phyloP scores from a whole-genome alignment of 35 echinoderm and acorn worm species.

The Holothuria glaberrima region DNA sequence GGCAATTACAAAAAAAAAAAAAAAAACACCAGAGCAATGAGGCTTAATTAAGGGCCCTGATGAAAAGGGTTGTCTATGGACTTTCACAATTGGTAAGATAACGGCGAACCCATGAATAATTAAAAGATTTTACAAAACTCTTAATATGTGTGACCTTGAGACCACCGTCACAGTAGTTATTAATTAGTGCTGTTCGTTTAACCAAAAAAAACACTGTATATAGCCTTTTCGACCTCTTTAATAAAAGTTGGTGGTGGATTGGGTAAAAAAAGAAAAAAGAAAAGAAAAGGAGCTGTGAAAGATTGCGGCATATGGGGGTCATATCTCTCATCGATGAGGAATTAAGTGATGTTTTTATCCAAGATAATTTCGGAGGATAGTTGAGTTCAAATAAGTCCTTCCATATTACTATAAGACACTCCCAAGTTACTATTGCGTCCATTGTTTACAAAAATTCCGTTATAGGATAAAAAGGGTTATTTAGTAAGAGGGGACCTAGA shows the following conservation, averaged over 20 bases:
- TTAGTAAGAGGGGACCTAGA: too few relatives aligned
- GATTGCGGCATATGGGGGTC: not conserved
- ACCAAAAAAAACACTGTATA: not conserved
- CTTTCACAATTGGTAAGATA: not conserved
- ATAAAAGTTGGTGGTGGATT: too few relatives aligned
- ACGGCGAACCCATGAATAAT: not conserved
- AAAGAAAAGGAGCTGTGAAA: not conserved
- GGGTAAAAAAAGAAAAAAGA: not conserved
- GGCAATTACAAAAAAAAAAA: too few relatives aligned
- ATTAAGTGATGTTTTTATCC: not conserved
- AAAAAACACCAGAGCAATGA: too few relatives aligned
- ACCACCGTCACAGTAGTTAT: not conserved
- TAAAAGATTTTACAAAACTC: not conserved
- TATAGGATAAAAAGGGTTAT: not conserved
- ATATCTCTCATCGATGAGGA: slow-evolving; percentile 1
- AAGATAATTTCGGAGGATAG: too few relatives aligned
- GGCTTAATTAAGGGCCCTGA: too few relatives aligned
- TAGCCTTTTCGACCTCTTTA: too few relatives aligned
- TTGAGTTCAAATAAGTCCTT: too few relatives aligned
- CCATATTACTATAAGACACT: not conserved
- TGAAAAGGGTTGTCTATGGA: too few relatives aligned
- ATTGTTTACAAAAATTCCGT: not conserved
- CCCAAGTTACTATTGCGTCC: not conserved
- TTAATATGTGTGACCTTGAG: not conserved
- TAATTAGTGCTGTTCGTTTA: not conserved